A percentile compares a stretch with the other conserved stretches of the same genome.
Evolutionary conservation across 2,888 invertebrate genomes (phyloP).

Genomic region (Pinctada fucata): DNA sequence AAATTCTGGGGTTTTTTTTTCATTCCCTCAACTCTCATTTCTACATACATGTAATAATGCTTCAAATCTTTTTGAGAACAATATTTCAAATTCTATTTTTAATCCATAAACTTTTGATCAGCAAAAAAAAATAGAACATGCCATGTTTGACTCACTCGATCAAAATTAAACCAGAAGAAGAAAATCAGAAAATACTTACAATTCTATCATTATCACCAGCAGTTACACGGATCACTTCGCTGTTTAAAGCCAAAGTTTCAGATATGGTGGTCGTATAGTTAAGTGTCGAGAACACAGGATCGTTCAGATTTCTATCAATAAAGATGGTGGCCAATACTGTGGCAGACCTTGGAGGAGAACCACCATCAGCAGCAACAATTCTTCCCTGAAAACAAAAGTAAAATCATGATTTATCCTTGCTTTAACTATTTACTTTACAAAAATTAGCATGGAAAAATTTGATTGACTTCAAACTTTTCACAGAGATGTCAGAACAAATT

Average conservation of each 20-base stretch:
- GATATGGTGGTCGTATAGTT: constrained; percentile 58
- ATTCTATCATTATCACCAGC: constrained; percentile 65
- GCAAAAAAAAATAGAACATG: no score
- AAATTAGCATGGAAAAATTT: neutral
- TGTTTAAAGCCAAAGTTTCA: constrained; percentile 55
- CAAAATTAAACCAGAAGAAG: no score
- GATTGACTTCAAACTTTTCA: neutral
- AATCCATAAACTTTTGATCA: no score
- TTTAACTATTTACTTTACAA: no score
- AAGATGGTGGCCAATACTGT: constrained; percentile 57
- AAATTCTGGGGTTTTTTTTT: no score
- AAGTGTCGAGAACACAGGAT: constrained; percentile 51
- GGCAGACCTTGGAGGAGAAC: constrained; percentile 60
- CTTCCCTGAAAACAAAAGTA: constrained; percentile 49
- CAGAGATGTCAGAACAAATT: neutral
- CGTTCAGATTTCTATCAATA: constrained; percentile 63
- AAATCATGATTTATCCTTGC: neutral
- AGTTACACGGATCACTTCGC: constrained; percentile 48
- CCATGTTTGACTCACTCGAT: no score
- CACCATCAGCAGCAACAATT: constrained; percentile 67
- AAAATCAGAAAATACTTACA: constrained; percentile 44
- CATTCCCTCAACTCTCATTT: no score
- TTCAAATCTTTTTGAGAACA: no score
- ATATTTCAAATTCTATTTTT: no score
- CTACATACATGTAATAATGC: no score